These are phyloP conservation scores for Macrotis lagotis DNA, from an alignment of 2,113 vertebrate genomes.

Conservation along the genomic window DNA sequence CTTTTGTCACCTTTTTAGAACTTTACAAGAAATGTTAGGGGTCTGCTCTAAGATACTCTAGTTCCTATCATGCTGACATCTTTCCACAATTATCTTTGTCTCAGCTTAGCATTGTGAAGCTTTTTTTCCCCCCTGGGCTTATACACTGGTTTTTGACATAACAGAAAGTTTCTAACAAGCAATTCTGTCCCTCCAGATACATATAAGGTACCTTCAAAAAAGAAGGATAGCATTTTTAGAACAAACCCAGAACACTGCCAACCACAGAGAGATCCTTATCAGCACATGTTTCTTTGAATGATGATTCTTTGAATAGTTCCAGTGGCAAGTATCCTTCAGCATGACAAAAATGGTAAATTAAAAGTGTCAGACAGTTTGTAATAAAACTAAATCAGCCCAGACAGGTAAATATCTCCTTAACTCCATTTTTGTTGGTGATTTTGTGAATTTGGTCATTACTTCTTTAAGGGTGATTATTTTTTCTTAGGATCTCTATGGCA, in stretches of 20 bases:
- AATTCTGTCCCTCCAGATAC: not conserved
- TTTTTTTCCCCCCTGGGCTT: not conserved
- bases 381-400: constrained; percentile 54
- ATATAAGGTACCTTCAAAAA: not conserved
- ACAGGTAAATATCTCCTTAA: constrained; percentile 46
- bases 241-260: not conserved
- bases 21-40: not conserved
- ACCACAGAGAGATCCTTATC: constrained; percentile 1
- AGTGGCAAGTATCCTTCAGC: constrained; percentile 1
- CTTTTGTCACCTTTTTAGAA: not conserved
- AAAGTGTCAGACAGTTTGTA: constrained; percentile 60
- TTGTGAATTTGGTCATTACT: constrained; percentile 39
- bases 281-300: not conserved
- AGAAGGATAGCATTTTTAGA: not conserved
- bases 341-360: constrained; percentile 18
- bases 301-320: constrained; percentile 45
- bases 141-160: not conserved
- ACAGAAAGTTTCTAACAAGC: not conserved
- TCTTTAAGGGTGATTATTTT: constrained; percentile 54
- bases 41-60: not conserved
- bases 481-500: constrained; percentile 32
- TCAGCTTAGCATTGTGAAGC: not conserved
- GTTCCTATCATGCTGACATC: not conserved
- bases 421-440: constrained; percentile 37
- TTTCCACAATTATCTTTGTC: not conserved